Percentiles rank a stretch among this genome's conserved stretches.
Evolutionary conservation across 2,113 vertebrate genomes (phyloP).

Genomic region (Labrus mixtus): DNA sequence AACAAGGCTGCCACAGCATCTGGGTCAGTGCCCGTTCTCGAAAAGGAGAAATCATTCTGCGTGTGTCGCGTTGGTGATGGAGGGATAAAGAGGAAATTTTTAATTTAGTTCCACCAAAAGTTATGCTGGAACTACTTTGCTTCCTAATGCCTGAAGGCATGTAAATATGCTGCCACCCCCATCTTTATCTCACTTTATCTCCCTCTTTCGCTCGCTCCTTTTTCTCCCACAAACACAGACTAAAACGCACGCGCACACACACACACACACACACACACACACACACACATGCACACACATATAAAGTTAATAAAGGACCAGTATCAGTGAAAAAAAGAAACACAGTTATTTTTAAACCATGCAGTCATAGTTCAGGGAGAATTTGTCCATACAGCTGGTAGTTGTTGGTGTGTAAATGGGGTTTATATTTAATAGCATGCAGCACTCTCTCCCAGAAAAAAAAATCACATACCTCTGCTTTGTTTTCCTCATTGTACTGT

Average conservation of each 20-base stretch:
- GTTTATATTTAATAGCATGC: neutral
- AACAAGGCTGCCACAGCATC: constrained; percentile 29
- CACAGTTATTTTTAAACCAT: neutral
- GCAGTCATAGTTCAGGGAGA: neutral
- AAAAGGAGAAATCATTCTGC: constrained; percentile 29
- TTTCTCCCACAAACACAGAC: neutral
- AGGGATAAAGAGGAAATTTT: constrained; percentile 42
- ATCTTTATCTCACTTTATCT: constrained; percentile 8
- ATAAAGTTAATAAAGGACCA: neutral
- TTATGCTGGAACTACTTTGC: constrained; percentile 48
- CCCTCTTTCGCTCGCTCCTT: neutral
- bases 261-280: neutral
- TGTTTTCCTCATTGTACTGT: neutral
- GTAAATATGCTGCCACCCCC: constrained; percentile 44
- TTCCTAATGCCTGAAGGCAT: constrained; percentile 52
- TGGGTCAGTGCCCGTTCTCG: constrained; percentile 43
- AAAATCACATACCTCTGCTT: neutral
- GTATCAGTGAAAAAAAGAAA: neutral
- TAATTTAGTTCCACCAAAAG: constrained; percentile 50
- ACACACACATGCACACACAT: neutral
- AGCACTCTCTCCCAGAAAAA: neutral
- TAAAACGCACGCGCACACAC: neutral
- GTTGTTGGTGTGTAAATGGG: neutral
- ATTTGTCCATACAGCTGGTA: neutral
- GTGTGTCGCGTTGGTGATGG: constrained; percentile 46